A percentile compares a stretch with the other conserved stretches of the same genome.
Conservation (phyloP, 2,797 vertebrate genomes). For the Margarornis squamiger region DNA sequence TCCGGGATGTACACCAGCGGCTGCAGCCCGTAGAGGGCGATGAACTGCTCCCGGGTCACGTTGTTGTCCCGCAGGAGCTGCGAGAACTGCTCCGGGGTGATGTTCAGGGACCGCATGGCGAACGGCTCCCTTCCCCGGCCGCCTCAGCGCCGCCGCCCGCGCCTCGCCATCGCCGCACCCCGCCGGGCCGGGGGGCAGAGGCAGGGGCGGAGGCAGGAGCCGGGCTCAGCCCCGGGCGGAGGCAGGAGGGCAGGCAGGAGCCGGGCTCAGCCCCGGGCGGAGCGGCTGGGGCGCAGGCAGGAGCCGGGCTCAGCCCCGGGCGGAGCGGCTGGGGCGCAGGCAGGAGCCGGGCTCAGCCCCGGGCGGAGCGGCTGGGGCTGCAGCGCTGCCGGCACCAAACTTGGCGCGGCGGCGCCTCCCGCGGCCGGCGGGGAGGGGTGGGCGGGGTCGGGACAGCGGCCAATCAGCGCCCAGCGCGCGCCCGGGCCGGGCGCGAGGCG, state of each 20-base stretch:
- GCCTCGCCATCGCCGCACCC: not conserved
- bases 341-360: no score
- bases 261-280: no score
- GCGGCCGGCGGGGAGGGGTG: no score
- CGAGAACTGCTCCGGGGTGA: slow-evolving; percentile 73
- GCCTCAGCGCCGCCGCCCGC: not conserved
- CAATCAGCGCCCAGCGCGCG: no score
- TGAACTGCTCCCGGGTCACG: slow-evolving; percentile 76
- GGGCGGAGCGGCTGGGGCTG: accelerated
- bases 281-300: no score
- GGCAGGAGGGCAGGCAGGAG: no score
- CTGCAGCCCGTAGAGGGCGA: slow-evolving; percentile 71
- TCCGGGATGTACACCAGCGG: slow-evolving; percentile 77
- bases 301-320: no score
- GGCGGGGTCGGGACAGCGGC: no score
- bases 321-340: no score
- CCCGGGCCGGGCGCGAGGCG: not conserved
- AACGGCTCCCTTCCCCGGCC: not conserved
- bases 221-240: no score
- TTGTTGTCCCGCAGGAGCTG: slow-evolving; percentile 74
- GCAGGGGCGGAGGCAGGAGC: no score
- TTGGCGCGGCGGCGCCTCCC: not conserved
- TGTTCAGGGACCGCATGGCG: slow-evolving; percentile 71
- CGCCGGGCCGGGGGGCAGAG: no score
- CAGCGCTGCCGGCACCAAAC: not conserved